phyloP scores from a whole-genome alignment of 2,797 vertebrate genomes.

The Cetoscarus ocellatus region DNA sequence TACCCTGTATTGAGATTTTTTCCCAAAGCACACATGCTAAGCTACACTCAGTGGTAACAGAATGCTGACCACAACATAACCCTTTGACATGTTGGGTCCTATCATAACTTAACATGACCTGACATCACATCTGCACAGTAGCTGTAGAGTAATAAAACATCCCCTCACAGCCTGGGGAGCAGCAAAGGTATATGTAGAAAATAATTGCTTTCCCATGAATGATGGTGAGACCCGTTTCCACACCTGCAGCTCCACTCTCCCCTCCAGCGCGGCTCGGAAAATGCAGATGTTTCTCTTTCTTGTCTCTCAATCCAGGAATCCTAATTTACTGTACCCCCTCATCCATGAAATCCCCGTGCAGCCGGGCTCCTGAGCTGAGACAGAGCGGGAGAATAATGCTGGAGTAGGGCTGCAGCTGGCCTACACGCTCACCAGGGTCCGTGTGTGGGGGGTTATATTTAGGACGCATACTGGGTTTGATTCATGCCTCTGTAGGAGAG shows the following conservation, averaged over 20 bases:
- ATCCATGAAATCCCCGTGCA: constrained; percentile 15
- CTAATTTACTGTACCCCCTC: constrained; percentile 18
- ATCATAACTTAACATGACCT: constrained; percentile 3
- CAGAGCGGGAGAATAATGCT: constrained; percentile 11
- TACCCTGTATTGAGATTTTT: neutral
- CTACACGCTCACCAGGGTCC: constrained; percentile 22
- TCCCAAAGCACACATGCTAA: neutral
- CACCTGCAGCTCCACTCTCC: constrained; percentile 4
- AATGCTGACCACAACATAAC: neutral
- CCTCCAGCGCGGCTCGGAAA: constrained; percentile 2
- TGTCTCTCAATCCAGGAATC: constrained; percentile 12
- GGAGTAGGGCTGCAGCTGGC: constrained; percentile 41
- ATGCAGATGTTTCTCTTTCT: constrained; percentile 5
- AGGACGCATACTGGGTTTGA: constrained; percentile 63
- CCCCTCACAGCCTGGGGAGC: neutral
- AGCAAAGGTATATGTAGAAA: neutral
- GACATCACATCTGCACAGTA: neutral
- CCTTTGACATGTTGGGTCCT: neutral
- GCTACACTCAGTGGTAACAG: neutral
- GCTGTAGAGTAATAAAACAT: neutral
- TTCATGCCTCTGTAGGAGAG: constrained; percentile 56
- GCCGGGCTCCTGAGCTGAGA: constrained; percentile 4
- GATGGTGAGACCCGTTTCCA: too few species aligned
- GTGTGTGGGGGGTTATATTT: constrained; percentile 50
- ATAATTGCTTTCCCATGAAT: neutral